Percentiles rank a stretch among this genome's conserved stretches.
These are phyloP conservation scores for Caenorhabditis angaria DNA, from an alignment of 2,888 invertebrate species.

Conservation along the genomic window DNA sequence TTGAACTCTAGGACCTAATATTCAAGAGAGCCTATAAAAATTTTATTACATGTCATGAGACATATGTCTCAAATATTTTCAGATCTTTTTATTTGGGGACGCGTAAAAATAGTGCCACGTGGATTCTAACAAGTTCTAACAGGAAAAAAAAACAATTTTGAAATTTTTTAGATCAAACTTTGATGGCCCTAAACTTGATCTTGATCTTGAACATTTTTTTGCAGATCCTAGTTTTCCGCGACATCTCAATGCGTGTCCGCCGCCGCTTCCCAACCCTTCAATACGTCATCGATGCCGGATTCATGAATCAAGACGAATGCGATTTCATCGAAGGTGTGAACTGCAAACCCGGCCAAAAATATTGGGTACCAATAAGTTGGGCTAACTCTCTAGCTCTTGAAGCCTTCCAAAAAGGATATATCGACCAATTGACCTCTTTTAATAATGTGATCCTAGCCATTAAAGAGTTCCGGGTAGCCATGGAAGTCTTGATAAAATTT, in stretches of 20 bases:
- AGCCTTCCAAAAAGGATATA: constrained; percentile 25
- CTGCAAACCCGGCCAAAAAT: constrained; percentile 50
- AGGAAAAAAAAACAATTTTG: constrained; percentile 2
- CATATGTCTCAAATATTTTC: too few species aligned
- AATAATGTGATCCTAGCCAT: constrained; percentile 40
- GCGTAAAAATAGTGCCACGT: too few species aligned
- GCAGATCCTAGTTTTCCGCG: constrained; percentile 61
- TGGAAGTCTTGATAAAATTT: constrained; percentile 51
- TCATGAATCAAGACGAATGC: constrained; percentile 45
- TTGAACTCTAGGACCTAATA: too few species aligned
- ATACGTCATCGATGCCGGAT: constrained; percentile 52
- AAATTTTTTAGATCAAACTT: not conserved
- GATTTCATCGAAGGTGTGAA: constrained; percentile 42
- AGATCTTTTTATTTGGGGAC: too few species aligned
- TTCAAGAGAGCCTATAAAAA: too few species aligned
- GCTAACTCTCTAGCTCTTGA: constrained; percentile 36
- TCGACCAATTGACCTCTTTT: constrained; percentile 37
- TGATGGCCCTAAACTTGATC: too few species aligned
- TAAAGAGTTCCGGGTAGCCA: constrained; percentile 52
- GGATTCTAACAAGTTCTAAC: too few species aligned
- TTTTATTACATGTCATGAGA: too few species aligned
- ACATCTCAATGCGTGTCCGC: constrained; percentile 61
- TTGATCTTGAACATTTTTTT: too few species aligned
- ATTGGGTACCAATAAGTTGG: constrained; percentile 70
- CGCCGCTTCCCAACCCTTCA: constrained; percentile 59